Conservation (phyloP, 2,113 vertebrate genomes). For the Serilophus lunatus region DNA sequence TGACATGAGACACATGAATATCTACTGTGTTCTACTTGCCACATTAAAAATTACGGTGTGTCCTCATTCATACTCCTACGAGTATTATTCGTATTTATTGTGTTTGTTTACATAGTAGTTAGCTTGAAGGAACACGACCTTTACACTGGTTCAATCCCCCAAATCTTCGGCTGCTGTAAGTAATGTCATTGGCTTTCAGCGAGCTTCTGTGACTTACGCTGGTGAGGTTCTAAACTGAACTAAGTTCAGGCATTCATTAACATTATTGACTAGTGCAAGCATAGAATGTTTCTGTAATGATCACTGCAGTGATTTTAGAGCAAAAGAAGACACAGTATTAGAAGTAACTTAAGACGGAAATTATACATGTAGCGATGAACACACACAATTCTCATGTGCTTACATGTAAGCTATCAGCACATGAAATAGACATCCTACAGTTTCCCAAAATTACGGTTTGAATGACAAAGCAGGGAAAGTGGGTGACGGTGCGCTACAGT, state of each 20-base stretch:
- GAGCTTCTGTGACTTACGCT: not conserved
- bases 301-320: not conserved
- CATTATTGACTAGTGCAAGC: not conserved
- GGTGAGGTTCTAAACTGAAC: not conserved
- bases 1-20: not conserved
- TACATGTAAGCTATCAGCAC: not conserved
- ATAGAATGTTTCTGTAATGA: not conserved
- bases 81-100: not conserved
- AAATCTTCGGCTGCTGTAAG: not conserved
- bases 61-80: not conserved
- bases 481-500: not conserved
- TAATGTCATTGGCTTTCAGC: not conserved
- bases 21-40: not conserved
- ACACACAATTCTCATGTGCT: not conserved
- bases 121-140: not conserved
- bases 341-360: not conserved
- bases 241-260: not conserved
- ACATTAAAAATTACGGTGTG: not conserved
- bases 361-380: not conserved
- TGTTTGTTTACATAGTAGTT: not conserved
- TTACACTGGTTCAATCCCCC: not conserved
- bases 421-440: not conserved
- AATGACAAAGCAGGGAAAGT: not conserved
- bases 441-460: not conserved
- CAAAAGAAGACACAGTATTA: not conserved